Conservation (phyloP, 2,888 invertebrate genomes). For the Orthonevra nobilis region DNA sequence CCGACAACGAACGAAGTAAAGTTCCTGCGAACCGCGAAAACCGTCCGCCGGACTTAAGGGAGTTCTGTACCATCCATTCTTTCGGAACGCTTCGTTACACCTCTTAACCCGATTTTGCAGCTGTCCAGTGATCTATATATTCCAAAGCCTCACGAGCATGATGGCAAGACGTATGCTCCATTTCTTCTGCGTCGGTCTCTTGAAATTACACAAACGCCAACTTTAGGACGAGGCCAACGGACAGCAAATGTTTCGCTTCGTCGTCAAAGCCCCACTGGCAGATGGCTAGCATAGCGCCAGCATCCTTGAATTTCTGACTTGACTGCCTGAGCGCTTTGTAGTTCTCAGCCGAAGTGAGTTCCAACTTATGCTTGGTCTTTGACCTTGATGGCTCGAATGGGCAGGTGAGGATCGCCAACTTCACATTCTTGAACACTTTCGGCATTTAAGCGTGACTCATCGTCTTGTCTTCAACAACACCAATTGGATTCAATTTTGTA, state of each 20-base stretch:
- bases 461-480: conserved; percentile 98
- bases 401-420: conserved; percentile 98
- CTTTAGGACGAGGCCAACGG: too few species aligned
- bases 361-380: conserved; percentile 99
- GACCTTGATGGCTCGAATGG: conserved; percentile 99
- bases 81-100: too few species aligned
- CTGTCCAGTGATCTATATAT: too few species aligned
- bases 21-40: too few species aligned
- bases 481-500: conserved; percentile 99
- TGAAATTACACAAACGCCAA: too few species aligned
- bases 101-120: too few species aligned
- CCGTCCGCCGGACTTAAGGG: too few species aligned
- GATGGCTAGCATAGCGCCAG: conserved; percentile 97
- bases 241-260: conserved; percentile 98
- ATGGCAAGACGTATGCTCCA: too few species aligned
- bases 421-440: conserved; percentile 91
- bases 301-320: conserved; percentile 91
- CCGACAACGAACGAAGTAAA: too few species aligned
- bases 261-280: conserved; percentile 99
- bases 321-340: conserved; percentile 95
- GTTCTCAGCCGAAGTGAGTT: conserved; percentile 97
- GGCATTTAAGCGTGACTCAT: conserved; percentile 99
- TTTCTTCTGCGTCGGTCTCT: too few species aligned
- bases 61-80: too few species aligned
- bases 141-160: too few species aligned